phyloP scores from a whole-genome alignment of 2,888 invertebrate species.

The Hydroisotoma schaefferi region DNA sequence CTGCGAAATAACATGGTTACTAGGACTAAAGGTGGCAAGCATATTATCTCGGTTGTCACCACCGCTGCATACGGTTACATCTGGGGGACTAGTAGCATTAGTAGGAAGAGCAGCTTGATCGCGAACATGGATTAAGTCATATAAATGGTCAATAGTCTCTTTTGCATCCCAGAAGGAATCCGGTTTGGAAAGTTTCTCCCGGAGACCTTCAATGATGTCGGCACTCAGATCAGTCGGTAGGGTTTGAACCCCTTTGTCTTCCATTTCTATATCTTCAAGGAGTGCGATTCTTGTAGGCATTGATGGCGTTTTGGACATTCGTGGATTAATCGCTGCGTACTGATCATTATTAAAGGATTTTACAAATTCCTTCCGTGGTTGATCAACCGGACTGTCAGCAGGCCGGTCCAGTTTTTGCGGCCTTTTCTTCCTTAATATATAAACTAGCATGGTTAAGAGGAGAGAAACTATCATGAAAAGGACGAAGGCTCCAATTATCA shows the following conservation, averaged over 20 bases:
- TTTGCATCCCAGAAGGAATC: conserved; percentile 69
- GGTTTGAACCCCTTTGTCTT: conserved; percentile 66
- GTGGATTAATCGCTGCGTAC: not conserved
- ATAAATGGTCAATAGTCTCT: conserved; percentile 71
- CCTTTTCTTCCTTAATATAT: conserved; percentile 28
- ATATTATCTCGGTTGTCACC: not conserved
- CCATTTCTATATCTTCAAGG: conserved; percentile 50
- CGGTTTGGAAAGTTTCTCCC: conserved; percentile 67
- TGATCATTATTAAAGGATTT: not conserved
- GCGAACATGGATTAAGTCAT: conserved; percentile 60
- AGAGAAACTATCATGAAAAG: conserved; percentile 42
- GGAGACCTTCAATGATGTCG: conserved; percentile 66
- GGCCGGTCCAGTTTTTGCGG: conserved; percentile 9
- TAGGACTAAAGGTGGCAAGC: not conserved
- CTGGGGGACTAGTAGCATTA: conserved; percentile 48
- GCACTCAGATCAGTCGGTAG: conserved; percentile 71
- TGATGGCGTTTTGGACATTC: conserved; percentile 1
- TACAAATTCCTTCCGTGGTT: conserved; percentile 1
- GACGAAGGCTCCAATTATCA: conserved; percentile 43
- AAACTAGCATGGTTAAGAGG: conserved; percentile 43
- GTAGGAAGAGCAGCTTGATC: conserved; percentile 34
- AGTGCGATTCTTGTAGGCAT: conserved; percentile 10
- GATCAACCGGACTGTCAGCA: conserved; percentile 9
- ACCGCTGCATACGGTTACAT: conserved; percentile 47
- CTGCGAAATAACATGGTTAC: not conserved